Percentiles rank a stretch among this genome's conserved stretches.
These are phyloP conservation scores for Hipposideros armiger DNA, from an alignment of 2,113 vertebrate species.

Conservation along the genomic window DNA sequence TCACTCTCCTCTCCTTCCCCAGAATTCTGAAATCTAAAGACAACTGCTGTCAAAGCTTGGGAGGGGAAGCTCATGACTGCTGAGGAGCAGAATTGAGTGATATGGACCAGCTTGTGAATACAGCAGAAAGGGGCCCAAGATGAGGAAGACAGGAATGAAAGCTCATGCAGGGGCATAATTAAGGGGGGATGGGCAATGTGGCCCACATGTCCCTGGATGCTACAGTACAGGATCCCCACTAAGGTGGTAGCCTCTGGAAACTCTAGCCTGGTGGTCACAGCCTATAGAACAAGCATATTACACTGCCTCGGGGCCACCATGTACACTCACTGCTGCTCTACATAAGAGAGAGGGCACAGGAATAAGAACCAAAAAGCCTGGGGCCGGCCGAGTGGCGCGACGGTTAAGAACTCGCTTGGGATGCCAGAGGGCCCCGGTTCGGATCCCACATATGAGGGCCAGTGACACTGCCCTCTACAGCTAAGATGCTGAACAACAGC, in stretches of 20 bases:
- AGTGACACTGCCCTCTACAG: too few relatives aligned
- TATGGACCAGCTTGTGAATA: background rate
- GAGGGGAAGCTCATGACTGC: background rate
- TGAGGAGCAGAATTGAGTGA: background rate
- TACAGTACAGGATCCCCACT: background rate
- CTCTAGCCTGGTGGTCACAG: background rate
- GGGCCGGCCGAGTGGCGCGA: too few relatives aligned
- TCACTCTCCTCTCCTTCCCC: background rate
- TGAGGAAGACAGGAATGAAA: background rate
- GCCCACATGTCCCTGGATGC: background rate
- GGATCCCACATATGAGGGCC: too few relatives aligned
- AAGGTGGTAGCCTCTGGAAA: background rate
- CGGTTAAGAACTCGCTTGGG: too few relatives aligned
- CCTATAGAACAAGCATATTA: background rate
- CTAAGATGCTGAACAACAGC: too few relatives aligned
- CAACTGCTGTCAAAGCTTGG: background rate
- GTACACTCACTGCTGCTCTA: background rate
- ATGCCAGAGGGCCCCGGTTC: too few relatives aligned
- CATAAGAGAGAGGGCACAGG: background rate
- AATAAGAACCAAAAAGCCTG: background rate
- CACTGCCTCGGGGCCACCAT: background rate
- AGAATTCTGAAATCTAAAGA: background rate
- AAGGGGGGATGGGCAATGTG: background rate
- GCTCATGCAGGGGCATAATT: accelerated
- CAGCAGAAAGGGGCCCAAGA: accelerated